Evolutionary conservation across 2,888 invertebrate species (phyloP), one percentile per base, ranked within the genome.

Genomic region (Habrosyne pyritoides): DNA sequence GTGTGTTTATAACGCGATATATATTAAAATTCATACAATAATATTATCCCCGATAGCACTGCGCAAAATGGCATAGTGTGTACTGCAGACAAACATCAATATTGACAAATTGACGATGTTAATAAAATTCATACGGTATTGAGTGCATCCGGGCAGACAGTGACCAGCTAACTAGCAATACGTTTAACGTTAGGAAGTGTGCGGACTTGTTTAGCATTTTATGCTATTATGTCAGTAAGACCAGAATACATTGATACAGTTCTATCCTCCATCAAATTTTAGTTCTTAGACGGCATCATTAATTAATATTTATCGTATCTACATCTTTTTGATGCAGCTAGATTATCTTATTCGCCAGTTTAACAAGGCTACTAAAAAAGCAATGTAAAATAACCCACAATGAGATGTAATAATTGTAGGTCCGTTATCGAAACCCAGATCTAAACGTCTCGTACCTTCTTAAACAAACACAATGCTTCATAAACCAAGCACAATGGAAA

Each of bases 401-500:
- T 21, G n/a, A 22, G 10, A 12, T 18, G 28, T 10, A 14, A 69
- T 69, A 64, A 61, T 61, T 61, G 59, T 56, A 67, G 60, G 68
- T 75, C 75, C 69, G 50, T 65, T 69, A 78, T 77, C 77, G 67
- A 53, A 64, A 69, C 61, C 69, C 59, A 67, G 72, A 81, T 79
- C 78, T 73, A 70, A 62, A 12, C 36, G 64, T 63, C 61, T 71
- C 71, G 67, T 71, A 69, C 67, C 67, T 67, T 74, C 71, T 66
- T 57, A 62, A 69, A 73, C 66, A 58, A 63, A 64, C 64, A 75
- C 71, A 75, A 72, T 73, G 71, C 71, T 56, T 79, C 75, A 76
- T 77, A 80, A 81, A 80, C 77, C 77, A 71, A 75, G 69, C 69
- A 81, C 79, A 79, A 78, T 77, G 65, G 73, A 74, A 70, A 63